A percentile compares a stretch with the other conserved stretches of the same genome.
phyloP scores from a whole-genome alignment of 2,888 invertebrate genomes.

The Trissolcus japonicus region DNA sequence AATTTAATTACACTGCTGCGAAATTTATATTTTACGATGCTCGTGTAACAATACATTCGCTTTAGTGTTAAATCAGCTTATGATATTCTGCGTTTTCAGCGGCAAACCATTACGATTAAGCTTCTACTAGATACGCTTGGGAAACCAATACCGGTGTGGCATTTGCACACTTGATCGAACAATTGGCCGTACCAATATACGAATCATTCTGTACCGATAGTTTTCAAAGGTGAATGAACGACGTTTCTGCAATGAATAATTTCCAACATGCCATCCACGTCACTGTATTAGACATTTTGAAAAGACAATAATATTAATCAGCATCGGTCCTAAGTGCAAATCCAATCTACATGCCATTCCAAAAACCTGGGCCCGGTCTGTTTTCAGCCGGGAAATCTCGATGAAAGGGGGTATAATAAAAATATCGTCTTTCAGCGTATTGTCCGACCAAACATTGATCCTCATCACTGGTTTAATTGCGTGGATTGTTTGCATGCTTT shows the following conservation, averaged over 20 bases:
- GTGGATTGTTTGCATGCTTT: no score
- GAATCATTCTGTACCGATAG: conserved; percentile 48
- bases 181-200: conserved; percentile 55
- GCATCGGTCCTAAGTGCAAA: no score
- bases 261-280: conserved; percentile 47
- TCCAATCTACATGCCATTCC: no score
- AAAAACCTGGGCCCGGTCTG: no score
- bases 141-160: conserved; percentile 42
- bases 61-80: conserved; percentile 53
- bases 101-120: conserved; percentile 51
- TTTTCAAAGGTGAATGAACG: conserved; percentile 49
- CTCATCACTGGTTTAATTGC: no score
- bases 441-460: no score
- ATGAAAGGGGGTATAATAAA: no score
- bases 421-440: conserved; percentile 34
- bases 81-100: conserved; percentile 55
- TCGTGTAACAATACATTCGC: conserved; percentile 35
- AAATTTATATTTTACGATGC: conserved; percentile 6
- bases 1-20: not conserved
- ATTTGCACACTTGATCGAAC: conserved; percentile 57
- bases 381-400: no score
- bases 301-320: conserved; percentile 46
- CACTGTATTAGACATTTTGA: conserved; percentile 51
- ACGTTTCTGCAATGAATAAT: conserved; percentile 51
- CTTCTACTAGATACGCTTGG: conserved; percentile 39